phyloP scores from a whole-genome alignment of 2,888 invertebrate species.

The Eueremaeus valkanovi region DNA sequence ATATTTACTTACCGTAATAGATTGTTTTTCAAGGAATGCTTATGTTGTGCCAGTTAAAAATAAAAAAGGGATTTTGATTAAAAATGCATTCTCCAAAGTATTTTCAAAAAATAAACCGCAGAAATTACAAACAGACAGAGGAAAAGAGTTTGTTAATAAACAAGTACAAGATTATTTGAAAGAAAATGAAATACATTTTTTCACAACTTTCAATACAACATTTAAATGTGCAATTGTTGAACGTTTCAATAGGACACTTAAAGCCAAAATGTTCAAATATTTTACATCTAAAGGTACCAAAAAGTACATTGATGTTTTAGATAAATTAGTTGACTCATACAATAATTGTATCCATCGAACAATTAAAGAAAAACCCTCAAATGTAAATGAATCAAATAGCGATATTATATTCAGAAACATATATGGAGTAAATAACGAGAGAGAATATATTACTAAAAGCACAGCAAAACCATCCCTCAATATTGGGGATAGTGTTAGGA shows the following conservation, averaged over 20 bases:
- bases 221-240: constrained; percentile 49
- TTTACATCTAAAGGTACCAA: constrained; percentile 45
- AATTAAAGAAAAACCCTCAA: neutral
- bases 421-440: neutral
- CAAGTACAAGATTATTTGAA: constrained; percentile 24
- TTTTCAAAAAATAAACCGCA: neutral
- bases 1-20: neutral
- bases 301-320: neutral
- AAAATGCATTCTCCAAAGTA: neutral
- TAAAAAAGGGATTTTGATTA: neutral
- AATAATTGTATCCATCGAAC: neutral
- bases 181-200: constrained; percentile 38
- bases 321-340: neutral
- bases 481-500: constrained; percentile 12
- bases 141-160: constrained; percentile 46
- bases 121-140: constrained; percentile 44
- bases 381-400: neutral
- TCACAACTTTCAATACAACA: neutral
- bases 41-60: neutral
- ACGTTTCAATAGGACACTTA: constrained; percentile 49
- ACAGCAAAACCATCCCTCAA: neutral
- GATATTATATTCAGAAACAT: neutral
- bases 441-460: neutral
- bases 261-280: constrained; percentile 48
- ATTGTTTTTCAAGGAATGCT: neutral